Conservation (phyloP, 2,113 vertebrate species). For the Choloepus hoffmanni region DNA sequence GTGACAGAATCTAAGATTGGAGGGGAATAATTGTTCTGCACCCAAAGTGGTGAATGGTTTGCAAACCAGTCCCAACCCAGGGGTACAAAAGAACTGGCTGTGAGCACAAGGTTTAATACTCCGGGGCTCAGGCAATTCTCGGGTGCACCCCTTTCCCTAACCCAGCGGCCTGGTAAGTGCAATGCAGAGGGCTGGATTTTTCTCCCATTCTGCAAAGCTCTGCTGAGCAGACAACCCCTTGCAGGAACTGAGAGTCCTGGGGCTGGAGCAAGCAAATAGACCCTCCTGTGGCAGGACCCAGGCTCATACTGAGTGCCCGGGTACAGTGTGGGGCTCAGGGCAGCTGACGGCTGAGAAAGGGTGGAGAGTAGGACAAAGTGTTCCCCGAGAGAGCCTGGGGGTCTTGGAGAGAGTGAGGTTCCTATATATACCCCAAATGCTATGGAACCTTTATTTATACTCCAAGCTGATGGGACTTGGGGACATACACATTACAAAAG, state of each 20-base stretch:
- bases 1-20: not conserved
- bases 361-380: fast-evolving
- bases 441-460: fast-evolving
- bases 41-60: too few relatives aligned
- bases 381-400: too few relatives aligned
- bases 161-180: not conserved
- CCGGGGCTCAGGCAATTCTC: not conserved
- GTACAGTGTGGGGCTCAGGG: not conserved
- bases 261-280: not conserved
- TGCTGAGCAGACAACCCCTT: not conserved
- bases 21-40: fast-evolving
- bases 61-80: too few relatives aligned
- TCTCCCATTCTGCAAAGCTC: not conserved
- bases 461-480: not conserved
- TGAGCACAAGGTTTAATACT: not conserved
- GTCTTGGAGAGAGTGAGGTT: not conserved
- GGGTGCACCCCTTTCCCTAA: too few relatives aligned
- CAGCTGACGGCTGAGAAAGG: not conserved
- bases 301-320: too few relatives aligned
- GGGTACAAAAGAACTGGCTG: not conserved
- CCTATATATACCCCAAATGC: fast-evolving
- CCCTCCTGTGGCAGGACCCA: too few relatives aligned
- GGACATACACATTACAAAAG: too few relatives aligned
- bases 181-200: not conserved
- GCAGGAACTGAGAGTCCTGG: not conserved